These are phyloP conservation scores for Micromys minutus DNA, from an alignment of 2,113 vertebrate genomes.

Conservation along the genomic window DNA sequence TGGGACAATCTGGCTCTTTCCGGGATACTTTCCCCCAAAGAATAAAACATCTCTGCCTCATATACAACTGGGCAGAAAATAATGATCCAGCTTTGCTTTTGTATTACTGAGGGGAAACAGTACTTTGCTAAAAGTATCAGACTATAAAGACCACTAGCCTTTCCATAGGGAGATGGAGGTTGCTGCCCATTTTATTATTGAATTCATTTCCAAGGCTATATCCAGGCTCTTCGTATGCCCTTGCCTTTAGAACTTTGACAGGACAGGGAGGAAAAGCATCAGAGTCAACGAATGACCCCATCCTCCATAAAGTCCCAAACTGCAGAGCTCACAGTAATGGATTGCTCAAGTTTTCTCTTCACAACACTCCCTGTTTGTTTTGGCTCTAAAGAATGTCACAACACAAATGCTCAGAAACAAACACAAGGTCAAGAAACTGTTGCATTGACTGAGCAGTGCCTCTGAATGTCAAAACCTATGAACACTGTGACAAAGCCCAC, in stretches of 20 bases:
- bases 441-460: neutral
- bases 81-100: constrained; percentile 18
- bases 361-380: neutral
- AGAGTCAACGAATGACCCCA: neutral
- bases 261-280: neutral
- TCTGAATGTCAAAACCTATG: neutral
- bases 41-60: constrained; percentile 13
- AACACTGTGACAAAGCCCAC: neutral
- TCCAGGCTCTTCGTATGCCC: neutral
- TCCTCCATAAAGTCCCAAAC: neutral
- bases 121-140: neutral
- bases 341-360: neutral
- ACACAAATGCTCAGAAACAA: neutral
- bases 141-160: neutral
- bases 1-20: neutral
- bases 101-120: neutral
- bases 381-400: neutral
- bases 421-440: neutral
- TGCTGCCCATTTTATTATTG: neutral
- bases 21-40: neutral
- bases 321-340: neutral
- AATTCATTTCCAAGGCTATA: neutral
- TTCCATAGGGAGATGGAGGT: neutral
- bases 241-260: neutral
- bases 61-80: neutral